A percentile compares a stretch with the other conserved stretches of the same genome.
These are phyloP conservation scores for Apoderus coryli DNA, from an alignment of 2,888 invertebrate species.

Conservation along the genomic window DNA sequence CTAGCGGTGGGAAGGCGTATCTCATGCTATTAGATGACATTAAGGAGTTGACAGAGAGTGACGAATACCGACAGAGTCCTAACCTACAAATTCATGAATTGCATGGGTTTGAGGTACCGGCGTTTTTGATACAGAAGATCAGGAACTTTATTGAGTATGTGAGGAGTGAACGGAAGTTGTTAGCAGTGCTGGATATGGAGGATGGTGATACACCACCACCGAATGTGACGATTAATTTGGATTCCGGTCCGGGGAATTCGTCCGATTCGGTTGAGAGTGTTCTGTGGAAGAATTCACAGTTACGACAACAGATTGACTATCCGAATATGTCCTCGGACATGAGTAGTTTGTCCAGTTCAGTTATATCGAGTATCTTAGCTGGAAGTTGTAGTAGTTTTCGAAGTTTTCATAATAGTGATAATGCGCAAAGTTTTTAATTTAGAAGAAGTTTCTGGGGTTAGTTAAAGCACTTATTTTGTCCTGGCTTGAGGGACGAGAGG, in stretches of 20 bases:
- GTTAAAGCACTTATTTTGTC: too few species aligned
- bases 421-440: too few species aligned
- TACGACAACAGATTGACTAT: slow-evolving; percentile 22
- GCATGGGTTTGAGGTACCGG: slow-evolving; percentile 60
- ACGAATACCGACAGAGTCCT: slow-evolving; percentile 54
- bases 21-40: slow-evolving; percentile 67
- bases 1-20: slow-evolving; percentile 66
- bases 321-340: slow-evolving; percentile 31
- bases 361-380: slow-evolving; percentile 30
- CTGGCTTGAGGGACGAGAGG: too few species aligned
- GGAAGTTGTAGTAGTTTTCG: slow-evolving; percentile 19
- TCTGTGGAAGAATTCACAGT: slow-evolving; percentile 19
- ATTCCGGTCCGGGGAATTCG: slow-evolving; percentile 31
- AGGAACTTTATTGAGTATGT: slow-evolving; percentile 44
- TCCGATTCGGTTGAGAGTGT: slow-evolving; percentile 28
- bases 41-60: slow-evolving; percentile 54
- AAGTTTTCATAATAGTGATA: too few species aligned
- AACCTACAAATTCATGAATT: slow-evolving; percentile 50
- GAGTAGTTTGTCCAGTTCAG: slow-evolving; percentile 31
- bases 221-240: slow-evolving; percentile 22
- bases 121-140: slow-evolving; percentile 61
- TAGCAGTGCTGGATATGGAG: slow-evolving; percentile 24
- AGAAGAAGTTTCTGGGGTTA: too few species aligned
- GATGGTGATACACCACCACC: slow-evolving; percentile 31
- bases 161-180: slow-evolving; percentile 27